Evolutionary conservation across 2,888 invertebrate genomes (phyloP), one percentile per base, ranked within the genome.

Genomic region (Hirudinaria manillensis): DNA sequence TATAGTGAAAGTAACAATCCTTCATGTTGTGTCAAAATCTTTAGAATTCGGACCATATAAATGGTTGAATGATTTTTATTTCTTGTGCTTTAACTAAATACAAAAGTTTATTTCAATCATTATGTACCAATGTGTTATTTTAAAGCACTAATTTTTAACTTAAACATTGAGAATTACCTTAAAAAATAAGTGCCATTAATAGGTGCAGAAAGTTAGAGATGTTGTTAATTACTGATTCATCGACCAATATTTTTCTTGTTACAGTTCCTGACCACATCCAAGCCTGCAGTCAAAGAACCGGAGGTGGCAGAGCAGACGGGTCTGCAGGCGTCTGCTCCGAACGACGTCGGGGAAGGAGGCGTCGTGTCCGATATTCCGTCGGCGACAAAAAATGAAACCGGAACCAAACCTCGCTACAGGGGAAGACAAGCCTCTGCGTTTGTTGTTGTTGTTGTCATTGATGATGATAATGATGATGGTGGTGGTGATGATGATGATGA

Each of bases 221-320:
- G 13, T 29, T 61, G 1, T n/a, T 19, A 61, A 6, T 19, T 16
- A 13, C 36, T 29, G n/a, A 32, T 34, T 68, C 16, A 21, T 68
- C 34, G 68, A 34, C 3, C 36, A 7, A 32, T 34, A 34, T n/a
- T 36, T 2, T 34, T 36, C 13, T 13, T 13, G 34, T 36, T 34
- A 68, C 36, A 68, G 68, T 68, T 34, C 36, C 36, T 68, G 36
- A 68, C 68, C 32, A 68, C 68, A 2, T 13, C 68, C n/a, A n/a
- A n/a, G 32, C 68, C 68, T n/a, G 32, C 10, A 3, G 36, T 36
- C 13, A 10, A 34, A 34, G 68, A 68, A 36, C 13, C 27, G 16
- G 13, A 68, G 36, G n/a, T 10, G 27, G n/a, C 29, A 1, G 68
- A 68, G 19, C 21, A n/a, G 13, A 7, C 68, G 2, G 3, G 32